Base-by-base conservation (phyloP, 2,888 invertebrate genomes). In the Diaphora mendica region DNA sequence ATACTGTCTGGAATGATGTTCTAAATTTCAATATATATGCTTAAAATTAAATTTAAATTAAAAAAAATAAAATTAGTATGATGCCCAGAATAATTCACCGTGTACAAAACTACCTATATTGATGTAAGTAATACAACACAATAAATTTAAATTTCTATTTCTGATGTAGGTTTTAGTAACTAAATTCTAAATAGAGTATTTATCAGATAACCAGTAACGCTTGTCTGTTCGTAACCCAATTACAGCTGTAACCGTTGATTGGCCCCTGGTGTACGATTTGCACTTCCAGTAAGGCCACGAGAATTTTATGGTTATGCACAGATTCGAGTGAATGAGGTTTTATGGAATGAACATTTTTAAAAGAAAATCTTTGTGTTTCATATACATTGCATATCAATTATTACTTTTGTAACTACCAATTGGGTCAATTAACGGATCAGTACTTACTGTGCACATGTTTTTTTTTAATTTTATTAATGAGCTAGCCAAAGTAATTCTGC, bases 191-290 rank as follows among this genome's bases (percentile, higher is more conserved):
- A 17, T 30, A 7, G 15, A 30, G 62, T 62, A 62, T 30, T 76
- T 71, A 79, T 75, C 69, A 66, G 71, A 77, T 78, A 78, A 62
- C 71, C 72, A 35, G 72, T 71, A 17, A 62, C 72, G 73, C 76
- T 79, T 76, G 71, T 79, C 73, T 74, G 76, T 73, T 65, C 71
- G 71, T 78, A 79, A 83, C 77, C 68, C 79, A 82, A 86, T 82
- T 81, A 81, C 81, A 71, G 55, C 68, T 83, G 76, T 79, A 74
- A 72, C 77, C 84, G 74, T 76, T 80, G 78, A 85, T 85, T 86
- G 80, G 72, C 62, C 86, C 79, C 85, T 30, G 9, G 84, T 72
- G 85, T 65, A 72, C 74, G 30, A 72, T 86, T 82, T 48, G 42
- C 81, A 83, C 82, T 80, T 79, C 77, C 71, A 55, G 77, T 77